phyloP scores from a whole-genome alignment of 2,113 vertebrate genomes.

The Vulpes lagopus region DNA sequence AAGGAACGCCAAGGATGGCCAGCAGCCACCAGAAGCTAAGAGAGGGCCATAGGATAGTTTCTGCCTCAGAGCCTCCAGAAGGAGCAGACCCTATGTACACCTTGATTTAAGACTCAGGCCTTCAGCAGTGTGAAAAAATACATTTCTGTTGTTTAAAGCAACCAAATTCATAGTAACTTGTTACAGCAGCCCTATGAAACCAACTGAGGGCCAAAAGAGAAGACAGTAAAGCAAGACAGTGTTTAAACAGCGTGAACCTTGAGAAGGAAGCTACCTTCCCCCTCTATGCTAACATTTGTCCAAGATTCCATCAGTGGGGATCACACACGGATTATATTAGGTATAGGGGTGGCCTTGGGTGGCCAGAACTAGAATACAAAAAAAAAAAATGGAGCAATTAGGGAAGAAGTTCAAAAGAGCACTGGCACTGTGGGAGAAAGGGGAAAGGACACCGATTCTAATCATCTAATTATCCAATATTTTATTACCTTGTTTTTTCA shows the following conservation, averaged over 20 bases:
- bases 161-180: not conserved
- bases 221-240: not conserved
- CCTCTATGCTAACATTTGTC: not conserved
- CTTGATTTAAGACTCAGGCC: not conserved
- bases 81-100: not conserved
- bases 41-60: not conserved
- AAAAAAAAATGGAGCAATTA: not conserved
- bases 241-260: not conserved
- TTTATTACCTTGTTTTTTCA: not conserved
- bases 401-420: not conserved
- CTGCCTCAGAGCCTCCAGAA: not conserved
- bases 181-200: not conserved
- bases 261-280: not conserved
- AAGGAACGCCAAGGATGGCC: not conserved
- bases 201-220: not conserved
- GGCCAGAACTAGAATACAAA: not conserved
- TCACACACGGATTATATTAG: not conserved
- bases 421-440: not conserved
- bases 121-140: not conserved
- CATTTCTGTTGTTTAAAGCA: not conserved
- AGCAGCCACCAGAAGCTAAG: not conserved
- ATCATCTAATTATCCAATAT: not conserved
- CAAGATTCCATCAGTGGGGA: not conserved
- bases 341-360: not conserved
- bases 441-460: not conserved